Evolutionary conservation across 2,113 vertebrate species (phyloP).

Genomic region (Tamias sibiricus): DNA sequence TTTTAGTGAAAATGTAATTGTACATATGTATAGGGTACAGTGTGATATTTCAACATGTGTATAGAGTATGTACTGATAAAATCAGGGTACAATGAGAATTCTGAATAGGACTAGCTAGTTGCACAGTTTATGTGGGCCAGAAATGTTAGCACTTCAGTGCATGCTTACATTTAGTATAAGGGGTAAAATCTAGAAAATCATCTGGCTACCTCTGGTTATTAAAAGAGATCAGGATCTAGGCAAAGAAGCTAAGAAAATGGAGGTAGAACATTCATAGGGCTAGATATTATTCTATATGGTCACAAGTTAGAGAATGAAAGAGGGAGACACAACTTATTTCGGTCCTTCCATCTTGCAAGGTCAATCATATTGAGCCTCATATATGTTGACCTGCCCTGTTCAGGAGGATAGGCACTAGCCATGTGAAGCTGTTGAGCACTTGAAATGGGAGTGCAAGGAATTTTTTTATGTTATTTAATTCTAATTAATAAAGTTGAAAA

Average conservation of each 20-base stretch:
- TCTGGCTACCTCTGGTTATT: background rate
- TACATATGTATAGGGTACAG: background rate
- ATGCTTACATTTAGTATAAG: background rate
- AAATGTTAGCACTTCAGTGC: background rate
- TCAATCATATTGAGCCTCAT: background rate
- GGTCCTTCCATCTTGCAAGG: background rate
- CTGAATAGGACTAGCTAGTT: background rate
- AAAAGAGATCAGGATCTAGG: background rate
- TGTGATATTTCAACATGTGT: background rate
- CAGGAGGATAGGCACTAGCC: background rate
- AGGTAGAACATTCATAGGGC: background rate
- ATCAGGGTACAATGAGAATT: background rate
- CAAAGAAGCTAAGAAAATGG: slow-evolving; percentile 35
- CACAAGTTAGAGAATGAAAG: background rate
- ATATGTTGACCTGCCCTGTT: background rate
- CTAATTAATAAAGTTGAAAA: slow-evolving; percentile 49
- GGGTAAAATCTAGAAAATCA: background rate
- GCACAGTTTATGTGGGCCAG: background rate
- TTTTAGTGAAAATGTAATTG: background rate
- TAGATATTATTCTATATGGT: background rate
- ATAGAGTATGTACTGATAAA: background rate
- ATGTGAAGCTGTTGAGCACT: background rate
- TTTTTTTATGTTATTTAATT: background rate
- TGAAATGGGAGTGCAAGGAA: background rate
- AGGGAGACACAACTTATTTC: background rate